Conservation (phyloP, 2,113 vertebrate genomes). For the Malurus melanocephalus region DNA sequence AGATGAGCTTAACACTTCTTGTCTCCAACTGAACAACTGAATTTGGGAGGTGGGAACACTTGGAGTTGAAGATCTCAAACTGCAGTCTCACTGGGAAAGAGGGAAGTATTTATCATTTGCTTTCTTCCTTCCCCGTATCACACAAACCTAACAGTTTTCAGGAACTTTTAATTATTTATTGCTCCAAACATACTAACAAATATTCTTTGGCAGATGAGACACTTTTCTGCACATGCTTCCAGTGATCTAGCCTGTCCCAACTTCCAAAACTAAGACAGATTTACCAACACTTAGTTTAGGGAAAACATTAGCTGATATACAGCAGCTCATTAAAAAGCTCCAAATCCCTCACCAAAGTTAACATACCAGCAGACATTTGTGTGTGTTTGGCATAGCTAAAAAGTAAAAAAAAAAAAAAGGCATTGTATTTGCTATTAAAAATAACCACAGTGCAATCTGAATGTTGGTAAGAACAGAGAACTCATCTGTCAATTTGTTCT, state of each 20-base stretch:
- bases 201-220: neutral
- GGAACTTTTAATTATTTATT: conserved; percentile 6
- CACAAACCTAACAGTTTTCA: neutral
- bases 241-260: neutral
- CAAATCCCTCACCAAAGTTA: neutral
- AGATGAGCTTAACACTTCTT: neutral
- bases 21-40: neutral
- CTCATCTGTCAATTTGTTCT: neutral
- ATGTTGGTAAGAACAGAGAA: neutral
- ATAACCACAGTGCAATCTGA: neutral
- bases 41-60: neutral
- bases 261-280: neutral
- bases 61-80: neutral
- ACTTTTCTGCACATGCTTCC: neutral
- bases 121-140: neutral
- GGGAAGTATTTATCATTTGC: neutral
- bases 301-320: neutral
- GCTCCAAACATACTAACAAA: neutral
- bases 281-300: neutral
- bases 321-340: neutral
- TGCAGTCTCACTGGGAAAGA: neutral
- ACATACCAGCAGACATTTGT: neutral
- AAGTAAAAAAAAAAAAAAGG: neutral
- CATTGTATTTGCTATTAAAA: conserved; percentile 1
- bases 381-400: neutral